Evolutionary conservation across 1,140 invertebrate species (phyloP).

Genomic region (Paraescarpia echinospica): DNA sequence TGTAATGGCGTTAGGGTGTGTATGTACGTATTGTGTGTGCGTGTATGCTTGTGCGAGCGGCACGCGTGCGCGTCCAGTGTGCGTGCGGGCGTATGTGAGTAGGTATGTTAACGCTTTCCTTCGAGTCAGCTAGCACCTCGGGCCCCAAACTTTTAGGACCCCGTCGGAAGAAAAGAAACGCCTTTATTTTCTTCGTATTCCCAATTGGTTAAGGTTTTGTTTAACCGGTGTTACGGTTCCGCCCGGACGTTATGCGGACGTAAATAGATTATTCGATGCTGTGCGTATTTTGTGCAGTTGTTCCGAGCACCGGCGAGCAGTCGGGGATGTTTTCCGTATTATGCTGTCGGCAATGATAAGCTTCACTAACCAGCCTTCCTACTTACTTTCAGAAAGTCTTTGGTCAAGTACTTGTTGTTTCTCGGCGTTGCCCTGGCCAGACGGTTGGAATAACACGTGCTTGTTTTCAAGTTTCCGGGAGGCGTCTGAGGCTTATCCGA

Average conservation of each 20-base stretch:
- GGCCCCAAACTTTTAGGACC: too few species aligned
- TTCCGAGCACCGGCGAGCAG: not conserved
- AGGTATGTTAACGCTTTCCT: too few species aligned
- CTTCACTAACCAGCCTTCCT: too few species aligned
- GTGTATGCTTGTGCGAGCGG: too few species aligned
- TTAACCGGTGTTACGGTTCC: too few species aligned
- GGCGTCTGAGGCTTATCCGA: not conserved
- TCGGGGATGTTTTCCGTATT: not conserved
- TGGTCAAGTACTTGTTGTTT: conserved; percentile 9
- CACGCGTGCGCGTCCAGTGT: too few species aligned
- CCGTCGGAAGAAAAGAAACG: too few species aligned
- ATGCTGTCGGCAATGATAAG: not conserved
- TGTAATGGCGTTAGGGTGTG: not conserved
- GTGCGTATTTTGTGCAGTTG: not conserved
- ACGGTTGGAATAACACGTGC: not conserved
- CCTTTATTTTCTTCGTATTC: not conserved
- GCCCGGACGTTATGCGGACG: too few species aligned
- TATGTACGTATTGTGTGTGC: too few species aligned
- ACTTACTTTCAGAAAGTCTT: not conserved
- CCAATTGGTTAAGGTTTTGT: too few species aligned
- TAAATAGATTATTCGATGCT: not conserved
- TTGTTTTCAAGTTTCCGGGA: not conserved
- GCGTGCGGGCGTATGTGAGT: too few species aligned
- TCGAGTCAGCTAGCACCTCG: too few species aligned
- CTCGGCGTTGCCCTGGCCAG: not conserved